Evolutionary conservation across 2,797 vertebrate species (phyloP).

Genomic region (Botia almorhae): DNA sequence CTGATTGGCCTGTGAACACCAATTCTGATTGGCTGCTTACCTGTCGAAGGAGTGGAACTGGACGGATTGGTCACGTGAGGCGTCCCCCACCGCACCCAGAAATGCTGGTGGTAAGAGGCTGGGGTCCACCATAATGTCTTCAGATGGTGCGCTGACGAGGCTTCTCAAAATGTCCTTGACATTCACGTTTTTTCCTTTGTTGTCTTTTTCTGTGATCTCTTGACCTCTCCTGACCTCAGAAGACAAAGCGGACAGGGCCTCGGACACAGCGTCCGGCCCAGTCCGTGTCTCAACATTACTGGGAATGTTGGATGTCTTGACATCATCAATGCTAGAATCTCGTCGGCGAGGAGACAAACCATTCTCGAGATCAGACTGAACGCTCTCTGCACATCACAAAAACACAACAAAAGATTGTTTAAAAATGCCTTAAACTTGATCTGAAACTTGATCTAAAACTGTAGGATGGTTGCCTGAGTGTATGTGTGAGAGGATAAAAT

Average conservation of each 20-base stretch:
- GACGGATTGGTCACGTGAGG: conserved; percentile 77
- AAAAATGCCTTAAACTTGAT: too few relatives aligned
- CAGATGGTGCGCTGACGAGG: conserved; percentile 86
- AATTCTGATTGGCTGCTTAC: conserved; percentile 69
- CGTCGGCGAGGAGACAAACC: conserved; percentile 75
- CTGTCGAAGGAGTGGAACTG: conserved; percentile 95
- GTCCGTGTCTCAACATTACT: conserved; percentile 57
- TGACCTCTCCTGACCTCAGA: conserved; percentile 87
- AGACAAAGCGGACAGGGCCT: conserved; percentile 89
- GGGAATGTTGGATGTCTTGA: conserved; percentile 71
- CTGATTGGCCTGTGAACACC: neutral
- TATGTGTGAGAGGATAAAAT: too few relatives aligned
- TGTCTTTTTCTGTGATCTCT: conserved; percentile 70
- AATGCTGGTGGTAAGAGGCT: conserved; percentile 85
- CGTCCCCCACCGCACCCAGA: conserved; percentile 82
- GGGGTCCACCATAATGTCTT: conserved; percentile 83
- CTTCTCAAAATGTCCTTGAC: conserved; percentile 97
- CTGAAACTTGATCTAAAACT: too few relatives aligned
- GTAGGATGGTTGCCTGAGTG: too few relatives aligned
- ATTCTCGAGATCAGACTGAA: conserved; percentile 72
- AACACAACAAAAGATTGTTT: neutral
- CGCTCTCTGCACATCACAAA: conserved; percentile 43
- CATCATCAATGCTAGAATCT: conserved; percentile 86
- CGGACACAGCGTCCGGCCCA: conserved; percentile 90
- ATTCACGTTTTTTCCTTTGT: conserved; percentile 86